Base-by-base conservation (phyloP, 2,888 invertebrate species). In the Drosophila diplacantha region DNA sequence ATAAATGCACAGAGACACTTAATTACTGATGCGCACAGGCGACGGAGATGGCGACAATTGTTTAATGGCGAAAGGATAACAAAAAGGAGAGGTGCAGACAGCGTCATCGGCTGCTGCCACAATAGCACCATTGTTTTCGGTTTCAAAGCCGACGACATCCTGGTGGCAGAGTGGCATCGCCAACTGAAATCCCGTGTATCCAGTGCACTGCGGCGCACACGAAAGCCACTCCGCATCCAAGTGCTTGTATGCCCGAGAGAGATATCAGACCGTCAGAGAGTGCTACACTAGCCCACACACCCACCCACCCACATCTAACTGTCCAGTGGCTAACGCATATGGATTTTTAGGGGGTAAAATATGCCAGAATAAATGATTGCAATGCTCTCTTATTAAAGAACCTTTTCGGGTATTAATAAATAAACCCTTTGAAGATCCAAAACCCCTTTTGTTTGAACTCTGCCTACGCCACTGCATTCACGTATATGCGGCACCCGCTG, bases 181-280 rank as follows among this genome's bases (percentile, higher is more conserved):
- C 72, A 81, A 49, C 62, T 57, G 53, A 62, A 75, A 62, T 64
- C 60, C 65, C 52, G 52, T 43, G 41, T 61, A 73, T 69, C 75
- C 59, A 72, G 47, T 74, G 72, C 59, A 75, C 46, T 78, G 70
- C 66, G 62, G 62, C 74, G 65, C 67, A 52, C 73, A 70, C 58
- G 60, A 73, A 81, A 71, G 72, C 83, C 81, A 71, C 83, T 84
- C 81, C 75, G 67, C 53, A 67, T 65, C 69, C 68, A 83, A 80
- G 81, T 84, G 78, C 72, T 81, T 81, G 62, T 63, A 46, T 68
- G 62, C 59, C 63, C 53, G 32, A 51, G 69, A 60, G 61, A 60
- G 62, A 64, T 44, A 47, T 22, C 41, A 37, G 24, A 31, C 43
- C 26, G 32, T 20, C 31, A 49, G 32, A 58, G 49, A 39, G 32